phyloP scores from a whole-genome alignment of 2,888 invertebrate species.

The Mimumesa dahlbomi region DNA sequence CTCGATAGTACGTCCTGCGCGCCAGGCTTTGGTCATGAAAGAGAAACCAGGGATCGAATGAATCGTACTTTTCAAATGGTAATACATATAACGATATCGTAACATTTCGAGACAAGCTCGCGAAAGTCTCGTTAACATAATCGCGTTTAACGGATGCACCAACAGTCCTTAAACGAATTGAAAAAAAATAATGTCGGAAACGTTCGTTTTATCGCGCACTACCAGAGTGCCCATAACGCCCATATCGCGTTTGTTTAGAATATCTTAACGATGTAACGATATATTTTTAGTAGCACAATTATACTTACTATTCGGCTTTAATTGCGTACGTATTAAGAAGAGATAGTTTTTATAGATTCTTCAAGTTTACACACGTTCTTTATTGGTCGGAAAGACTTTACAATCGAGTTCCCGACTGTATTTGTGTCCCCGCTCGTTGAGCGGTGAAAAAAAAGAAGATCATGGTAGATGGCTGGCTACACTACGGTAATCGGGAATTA shows the following conservation, averaged over 20 bases:
- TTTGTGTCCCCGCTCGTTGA: slow-evolving; percentile 49
- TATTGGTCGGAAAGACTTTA: not conserved
- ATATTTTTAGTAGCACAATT: not conserved
- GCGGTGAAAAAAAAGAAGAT: not conserved
- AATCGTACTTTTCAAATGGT: not conserved
- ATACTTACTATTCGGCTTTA: slow-evolving; percentile 11
- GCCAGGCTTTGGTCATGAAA: too few relatives aligned
- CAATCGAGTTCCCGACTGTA: slow-evolving; percentile 25
- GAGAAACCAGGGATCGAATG: slow-evolving; percentile 6
- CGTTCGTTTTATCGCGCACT: not conserved
- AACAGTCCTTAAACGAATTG: too few relatives aligned
- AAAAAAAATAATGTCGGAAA: too few relatives aligned
- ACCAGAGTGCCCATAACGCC: too few relatives aligned
- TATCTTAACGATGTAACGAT: slow-evolving; percentile 49
- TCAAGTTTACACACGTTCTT: slow-evolving; percentile 15
- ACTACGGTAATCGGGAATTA: slow-evolving; percentile 77
- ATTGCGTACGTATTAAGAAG: slow-evolving; percentile 28
- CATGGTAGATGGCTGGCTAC: slow-evolving; percentile 16
- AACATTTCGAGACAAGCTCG: slow-evolving; percentile 31
- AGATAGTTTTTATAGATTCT: slow-evolving; percentile 26
- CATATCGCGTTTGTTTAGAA: too few relatives aligned
- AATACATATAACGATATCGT: slow-evolving; percentile 15
- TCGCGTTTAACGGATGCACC: not conserved
- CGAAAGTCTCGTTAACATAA: slow-evolving; percentile 25
- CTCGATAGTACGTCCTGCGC: slow-evolving; percentile 49